Base-by-base conservation (phyloP, 1,140 invertebrate genomes). In the Myzus persicae region DNA sequence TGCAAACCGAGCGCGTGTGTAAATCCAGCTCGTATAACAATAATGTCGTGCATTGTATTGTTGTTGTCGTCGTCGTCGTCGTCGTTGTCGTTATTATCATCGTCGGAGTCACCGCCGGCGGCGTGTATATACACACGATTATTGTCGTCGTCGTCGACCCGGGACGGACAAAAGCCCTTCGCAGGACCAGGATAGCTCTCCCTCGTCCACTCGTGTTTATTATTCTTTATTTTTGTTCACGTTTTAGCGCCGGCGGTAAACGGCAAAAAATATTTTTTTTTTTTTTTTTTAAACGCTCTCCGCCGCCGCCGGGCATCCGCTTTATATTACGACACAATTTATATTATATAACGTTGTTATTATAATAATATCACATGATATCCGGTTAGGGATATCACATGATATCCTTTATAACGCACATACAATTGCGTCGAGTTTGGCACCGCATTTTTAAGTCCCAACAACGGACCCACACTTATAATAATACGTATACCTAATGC, bases 81-180 rank as follows among this genome's bases (percentile, higher is more conserved):
- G 54, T 67, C 18, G 59, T 76, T n/a, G 59, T n/a, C 20, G n/a
- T 76, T 76, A 14, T 36, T 76, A 76, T 76, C 36, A 76, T 76
- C 59, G n/a, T n/a, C 31, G 59, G 59, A 76, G n/a, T 76, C 59
- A 76, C 31, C 14, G 59, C 59, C 59, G 59, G 59, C 18, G 59
- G 59, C 59, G 59, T 76, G 59, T 76, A 76, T 76, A 76, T 76
- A 18, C 59, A n/a, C 59, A 76, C 59, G 59, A 76, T 76, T 76
- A 76, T 76, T 76, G 59, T 76, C 59, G 59, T 76, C 7, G 42
- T n/a, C 59, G 59, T n/a, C 59, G 31, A 76, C 59, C 59, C n/a
- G 59, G 59, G 31, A n/a, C 31, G 59, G 59, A 76, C 59, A 76
- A 76, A 76, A 76, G 59, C 31, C 59, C 36, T 76, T 76, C 31